Evolutionary conservation across 1,140 invertebrate species (phyloP), one percentile per base, ranked within the genome.

Genomic region (Wiebesia pumilae): DNA sequence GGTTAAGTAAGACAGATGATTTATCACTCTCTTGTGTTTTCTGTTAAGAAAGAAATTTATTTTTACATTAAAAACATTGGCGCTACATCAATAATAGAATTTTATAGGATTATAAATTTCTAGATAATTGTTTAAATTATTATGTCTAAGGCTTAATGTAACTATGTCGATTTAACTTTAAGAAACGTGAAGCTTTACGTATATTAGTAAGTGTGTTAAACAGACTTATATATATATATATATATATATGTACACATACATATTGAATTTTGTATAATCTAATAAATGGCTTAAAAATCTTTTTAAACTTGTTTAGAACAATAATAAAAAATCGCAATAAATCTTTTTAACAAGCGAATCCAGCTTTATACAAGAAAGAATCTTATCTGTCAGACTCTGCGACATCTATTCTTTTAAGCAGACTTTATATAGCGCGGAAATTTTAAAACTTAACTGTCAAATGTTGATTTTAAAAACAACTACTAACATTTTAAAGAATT

Each of bases 401-500:
- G 67, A 33, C 7, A 40, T 71, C 12, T 71, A 38, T 71, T 71
- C 6, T 71, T 75, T 75, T n/a, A 24, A 27, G 43, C 43, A 43
- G 9, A n/a, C 71, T 75, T 75, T 43, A 75, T 43, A n/a, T 19
- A n/a, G 9, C 16, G 0, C 9, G 0, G 12, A 24, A 0, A 75
- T 43, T 43, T 43, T 24, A 75, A 43, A 43, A 43, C 3, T 3
- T 43, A 75, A 75, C 43, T 75, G 12, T 38, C 21, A 75, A 75
- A 27, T 75, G 12, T 38, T 43, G 24, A 40, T 75, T 38, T 1
- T 38, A 71, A 71, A 38, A 38, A 38, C 69, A 71, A 69, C 35
- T 71, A 38, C 33, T 71, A 71, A 71, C 24, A 71, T 71, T 71
- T 71, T 16, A 35, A 71, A 71, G 69, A 38, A 71, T 71, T 71